Conservation (phyloP, 2,113 vertebrate genomes). For the Microcebus murinus region DNA sequence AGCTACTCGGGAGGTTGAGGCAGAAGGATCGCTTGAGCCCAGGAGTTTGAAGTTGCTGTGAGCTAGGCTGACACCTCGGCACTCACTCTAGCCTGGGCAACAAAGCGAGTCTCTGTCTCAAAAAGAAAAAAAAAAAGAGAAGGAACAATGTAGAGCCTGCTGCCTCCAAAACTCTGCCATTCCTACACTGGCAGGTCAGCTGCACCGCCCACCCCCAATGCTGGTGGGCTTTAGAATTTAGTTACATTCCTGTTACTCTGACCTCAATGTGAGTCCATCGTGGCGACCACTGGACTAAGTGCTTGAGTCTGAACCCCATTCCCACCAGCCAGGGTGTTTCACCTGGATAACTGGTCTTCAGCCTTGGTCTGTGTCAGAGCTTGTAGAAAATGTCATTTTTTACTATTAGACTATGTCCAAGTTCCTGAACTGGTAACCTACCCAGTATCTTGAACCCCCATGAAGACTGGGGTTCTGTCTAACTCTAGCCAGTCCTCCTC, state of each 20-base stretch:
- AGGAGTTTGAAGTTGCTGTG: too few species aligned
- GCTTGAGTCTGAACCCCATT: not conserved
- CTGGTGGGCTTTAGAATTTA: not conserved
- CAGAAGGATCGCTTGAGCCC: too few species aligned
- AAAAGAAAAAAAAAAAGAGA: not conserved
- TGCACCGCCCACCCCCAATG: not conserved
- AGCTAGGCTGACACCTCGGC: too few species aligned
- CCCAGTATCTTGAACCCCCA: not conserved
- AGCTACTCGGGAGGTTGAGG: too few species aligned
- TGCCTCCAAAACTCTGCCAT: not conserved
- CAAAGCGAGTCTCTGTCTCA: too few species aligned
- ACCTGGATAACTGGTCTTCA: not conserved
- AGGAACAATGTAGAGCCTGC: not conserved
- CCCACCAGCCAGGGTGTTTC: not conserved
- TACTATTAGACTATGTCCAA: not conserved
- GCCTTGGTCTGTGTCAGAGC: not conserved
- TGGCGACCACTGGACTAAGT: not conserved
- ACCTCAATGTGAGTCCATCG: not conserved
- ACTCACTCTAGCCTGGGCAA: too few species aligned
- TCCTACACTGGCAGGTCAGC: not conserved
- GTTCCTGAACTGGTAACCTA: not conserved
- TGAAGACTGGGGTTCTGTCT: not conserved
- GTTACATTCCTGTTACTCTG: not conserved
- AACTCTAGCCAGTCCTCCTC: not conserved
- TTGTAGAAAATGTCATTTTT: conserved; percentile 11